Conservation (phyloP, 2,113 vertebrate genomes). For the Zonotrichia leucophrys region DNA sequence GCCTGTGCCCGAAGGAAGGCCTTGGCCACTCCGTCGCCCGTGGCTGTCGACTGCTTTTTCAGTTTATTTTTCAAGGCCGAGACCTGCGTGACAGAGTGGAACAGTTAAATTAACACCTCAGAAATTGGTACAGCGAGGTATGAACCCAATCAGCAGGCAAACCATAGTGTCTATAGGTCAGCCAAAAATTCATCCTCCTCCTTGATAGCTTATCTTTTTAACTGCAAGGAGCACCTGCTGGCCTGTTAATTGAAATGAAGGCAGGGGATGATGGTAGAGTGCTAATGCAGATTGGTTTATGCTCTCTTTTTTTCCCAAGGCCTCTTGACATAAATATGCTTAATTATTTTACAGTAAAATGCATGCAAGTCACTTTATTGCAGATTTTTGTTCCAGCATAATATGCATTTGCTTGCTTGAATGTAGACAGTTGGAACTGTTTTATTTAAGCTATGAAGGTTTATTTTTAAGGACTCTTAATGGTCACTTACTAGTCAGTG, state of each 20-base stretch:
- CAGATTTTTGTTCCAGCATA: constrained; percentile 50
- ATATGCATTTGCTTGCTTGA: constrained; percentile 72
- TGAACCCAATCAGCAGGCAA: constrained; percentile 88
- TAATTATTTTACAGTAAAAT: constrained; percentile 86
- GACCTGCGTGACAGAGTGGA: constrained; percentile 85
- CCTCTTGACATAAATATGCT: constrained; percentile 89
- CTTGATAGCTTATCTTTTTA: constrained; percentile 82
- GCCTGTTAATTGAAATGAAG: constrained; percentile 92
- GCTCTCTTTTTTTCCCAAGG: constrained; percentile 76
- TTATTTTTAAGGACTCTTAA: constrained; percentile 28
- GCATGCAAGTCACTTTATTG: constrained; percentile 41
- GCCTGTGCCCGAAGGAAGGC: constrained; percentile 93
- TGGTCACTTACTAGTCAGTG: neutral
- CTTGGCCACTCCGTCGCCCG: constrained; percentile 89
- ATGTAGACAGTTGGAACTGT: neutral
- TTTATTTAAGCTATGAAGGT: neutral
- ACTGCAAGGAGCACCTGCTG: constrained; percentile 91
- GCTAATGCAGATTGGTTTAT: constrained; percentile 80
- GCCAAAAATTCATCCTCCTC: constrained; percentile 79
- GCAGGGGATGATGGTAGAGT: constrained; percentile 70
- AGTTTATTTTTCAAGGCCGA: constrained; percentile 94
- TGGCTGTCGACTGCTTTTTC: constrained; percentile 98
- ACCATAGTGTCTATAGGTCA: constrained; percentile 88
- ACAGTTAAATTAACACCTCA: constrained; percentile 95
- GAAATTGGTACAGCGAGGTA: constrained; percentile 88